These are phyloP conservation scores for Sinocyclocheilus anshuiensis DNA, from an alignment of 2,113 vertebrate species.

Conservation along the genomic window DNA sequence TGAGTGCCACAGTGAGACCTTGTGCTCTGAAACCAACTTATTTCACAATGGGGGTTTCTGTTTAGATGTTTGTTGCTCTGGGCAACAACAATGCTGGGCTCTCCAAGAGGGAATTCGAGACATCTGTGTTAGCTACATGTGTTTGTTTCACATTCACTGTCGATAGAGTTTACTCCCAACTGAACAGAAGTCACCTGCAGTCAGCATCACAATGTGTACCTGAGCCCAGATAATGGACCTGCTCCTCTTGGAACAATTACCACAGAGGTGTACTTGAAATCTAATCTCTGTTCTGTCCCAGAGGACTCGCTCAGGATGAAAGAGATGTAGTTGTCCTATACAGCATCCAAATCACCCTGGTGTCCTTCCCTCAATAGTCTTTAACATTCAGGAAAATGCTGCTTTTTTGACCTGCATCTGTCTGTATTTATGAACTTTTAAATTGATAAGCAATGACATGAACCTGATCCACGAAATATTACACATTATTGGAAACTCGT, in stretches of 20 bases:
- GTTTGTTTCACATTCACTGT: slow-evolving; percentile 13
- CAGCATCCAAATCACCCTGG: slow-evolving; percentile 37
- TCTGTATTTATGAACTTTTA: neutral
- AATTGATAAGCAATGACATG: neutral
- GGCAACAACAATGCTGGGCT: neutral
- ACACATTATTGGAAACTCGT: neutral
- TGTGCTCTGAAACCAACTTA: slow-evolving; percentile 15
- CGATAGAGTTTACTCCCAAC: neutral
- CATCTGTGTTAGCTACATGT: slow-evolving; percentile 23
- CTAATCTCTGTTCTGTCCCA: slow-evolving; percentile 47
- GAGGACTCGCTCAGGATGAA: slow-evolving; percentile 25
- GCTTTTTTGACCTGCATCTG: neutral
- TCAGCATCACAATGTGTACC: slow-evolving; percentile 30
- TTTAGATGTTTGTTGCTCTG: slow-evolving; percentile 42
- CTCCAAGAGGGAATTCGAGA: slow-evolving; percentile 15
- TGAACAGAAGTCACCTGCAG: neutral
- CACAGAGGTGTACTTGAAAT: slow-evolving; percentile 48
- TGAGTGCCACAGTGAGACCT: slow-evolving; percentile 1
- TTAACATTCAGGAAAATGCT: slow-evolving; percentile 29
- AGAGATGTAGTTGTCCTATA: slow-evolving; percentile 27
- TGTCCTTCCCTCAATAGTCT: slow-evolving; percentile 33
- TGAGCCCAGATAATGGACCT: slow-evolving; percentile 38
- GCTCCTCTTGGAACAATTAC: slow-evolving; percentile 39
- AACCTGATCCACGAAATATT: neutral
- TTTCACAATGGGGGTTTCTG: slow-evolving; percentile 15